Evolutionary conservation across 2,113 vertebrate genomes (phyloP).

Genomic region (Equus przewalskii): DNA sequence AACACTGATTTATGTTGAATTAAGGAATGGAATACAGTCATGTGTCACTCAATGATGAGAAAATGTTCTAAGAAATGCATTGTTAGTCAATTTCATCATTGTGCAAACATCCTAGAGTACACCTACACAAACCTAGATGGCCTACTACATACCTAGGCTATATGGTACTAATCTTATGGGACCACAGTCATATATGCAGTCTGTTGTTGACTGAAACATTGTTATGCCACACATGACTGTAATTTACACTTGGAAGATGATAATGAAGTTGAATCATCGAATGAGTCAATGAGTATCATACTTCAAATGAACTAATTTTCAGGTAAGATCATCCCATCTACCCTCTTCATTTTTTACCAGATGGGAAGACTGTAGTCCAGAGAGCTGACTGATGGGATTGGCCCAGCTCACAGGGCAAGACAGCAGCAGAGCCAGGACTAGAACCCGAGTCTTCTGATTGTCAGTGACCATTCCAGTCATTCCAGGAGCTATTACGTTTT

Average conservation of each 20-base stretch:
- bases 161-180: too few relatives aligned
- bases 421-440: not conserved
- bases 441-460: not conserved
- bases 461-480: not conserved
- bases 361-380: not conserved
- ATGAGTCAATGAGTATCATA: not conserved
- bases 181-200: too few relatives aligned
- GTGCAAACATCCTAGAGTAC: too few relatives aligned
- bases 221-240: not conserved
- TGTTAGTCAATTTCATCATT: too few relatives aligned
- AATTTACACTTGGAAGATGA: not conserved
- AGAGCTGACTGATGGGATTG: not conserved
- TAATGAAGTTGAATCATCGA: not conserved
- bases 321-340: not conserved
- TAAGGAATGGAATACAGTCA: not conserved
- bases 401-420: not conserved
- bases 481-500: not conserved
- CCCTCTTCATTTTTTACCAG: not conserved
- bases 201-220: too few relatives aligned
- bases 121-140: too few relatives aligned
- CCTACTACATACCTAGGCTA: too few relatives aligned
- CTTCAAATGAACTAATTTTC: not conserved
- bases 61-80: too few relatives aligned
- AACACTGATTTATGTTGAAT: constrained; percentile 5
- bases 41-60: too few relatives aligned